phyloP scores from a whole-genome alignment of 2,888 invertebrate genomes.

The Pseudeuparius sepicola region DNA sequence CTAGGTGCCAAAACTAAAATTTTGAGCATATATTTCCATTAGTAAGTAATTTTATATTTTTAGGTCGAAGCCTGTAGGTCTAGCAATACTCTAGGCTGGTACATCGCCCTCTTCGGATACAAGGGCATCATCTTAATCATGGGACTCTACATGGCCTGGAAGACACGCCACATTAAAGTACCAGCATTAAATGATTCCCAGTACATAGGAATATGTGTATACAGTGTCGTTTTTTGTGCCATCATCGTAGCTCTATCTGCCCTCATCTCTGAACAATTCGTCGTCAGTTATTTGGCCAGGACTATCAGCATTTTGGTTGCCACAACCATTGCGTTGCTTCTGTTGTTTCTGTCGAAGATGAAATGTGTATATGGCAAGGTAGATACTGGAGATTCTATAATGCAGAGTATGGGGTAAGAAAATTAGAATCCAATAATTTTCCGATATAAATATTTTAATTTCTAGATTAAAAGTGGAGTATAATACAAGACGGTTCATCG shows the following conservation, averaged over 20 bases:
- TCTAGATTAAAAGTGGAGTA: slow-evolving; percentile 79
- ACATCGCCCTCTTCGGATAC: slow-evolving; percentile 82
- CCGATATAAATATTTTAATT: too few species aligned
- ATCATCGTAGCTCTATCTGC: slow-evolving; percentile 84
- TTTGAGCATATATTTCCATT: not conserved
- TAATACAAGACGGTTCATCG: slow-evolving; percentile 56
- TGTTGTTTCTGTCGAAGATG: slow-evolving; percentile 81
- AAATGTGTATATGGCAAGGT: slow-evolving; percentile 57
- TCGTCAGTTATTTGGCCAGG: slow-evolving; percentile 71
- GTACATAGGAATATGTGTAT: slow-evolving; percentile 88
- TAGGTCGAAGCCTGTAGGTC: slow-evolving; percentile 86
- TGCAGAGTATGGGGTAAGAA: slow-evolving; percentile 83
- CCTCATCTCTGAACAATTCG: slow-evolving; percentile 72
- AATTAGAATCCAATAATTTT: too few species aligned
- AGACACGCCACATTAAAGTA: slow-evolving; percentile 85
- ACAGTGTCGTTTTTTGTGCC: slow-evolving; percentile 81
- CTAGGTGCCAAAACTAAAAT: too few species aligned
- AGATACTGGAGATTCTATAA: slow-evolving; percentile 68
- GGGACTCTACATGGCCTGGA: slow-evolving; percentile 94
- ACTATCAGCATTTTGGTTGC: slow-evolving; percentile 75
- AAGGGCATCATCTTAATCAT: slow-evolving; percentile 80
- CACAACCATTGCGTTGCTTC: slow-evolving; percentile 75
- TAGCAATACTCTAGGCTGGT: slow-evolving; percentile 79
- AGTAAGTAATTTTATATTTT: slow-evolving; percentile 8
- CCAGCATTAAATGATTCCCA: slow-evolving; percentile 88